Base-by-base conservation (phyloP, 1,140 invertebrate species). In the Polypedilum pembai region DNA sequence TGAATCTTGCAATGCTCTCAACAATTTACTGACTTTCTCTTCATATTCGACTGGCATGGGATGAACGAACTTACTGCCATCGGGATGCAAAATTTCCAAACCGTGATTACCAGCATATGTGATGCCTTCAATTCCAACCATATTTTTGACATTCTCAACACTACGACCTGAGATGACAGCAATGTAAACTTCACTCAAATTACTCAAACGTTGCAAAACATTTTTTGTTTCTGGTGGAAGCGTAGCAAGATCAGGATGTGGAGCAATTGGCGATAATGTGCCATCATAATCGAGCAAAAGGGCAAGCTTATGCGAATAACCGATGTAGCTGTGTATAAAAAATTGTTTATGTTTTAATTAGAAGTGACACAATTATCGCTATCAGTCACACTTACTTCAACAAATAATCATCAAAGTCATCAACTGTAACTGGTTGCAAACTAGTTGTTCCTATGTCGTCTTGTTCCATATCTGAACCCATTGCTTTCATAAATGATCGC, bases 21-120 rank as follows among this genome's bases (percentile, higher is more conserved):
- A 87, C 15, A 96, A 83, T 65, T 87, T 86, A 15, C 87, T 88
- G 15, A 95, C 90, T 82, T 94, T 93, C 41, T 89, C 90, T 78
- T 93, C 91, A 76, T 90, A 90, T 79, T 94, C 92, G 56, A 89
- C 87, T 0, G 93, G 93, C 90, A 95, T 93, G 0, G 93, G 93
- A 84, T 94, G 92, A 1, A 94, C 91, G 79, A 95, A 96, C 80
- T 92, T 93, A 75, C 91, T 94, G 40, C 93, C 93, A 79, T 95
- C 93, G 0, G 93, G 92, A 83, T 95, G 93, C 41, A 93, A 80
- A 78, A 95, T 95, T 82, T 95, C 93, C 73, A 96, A 80, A 8
- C 93, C 94, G 80, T 95, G 94, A 83, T 92, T 95, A 17, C 94
- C 94, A 1, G 93, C 94, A 79, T 95, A 95, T 0, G 93, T 96